These are phyloP conservation scores for Cuculus canorus DNA, from an alignment of 2,797 vertebrate species.

Conservation along the genomic window DNA sequence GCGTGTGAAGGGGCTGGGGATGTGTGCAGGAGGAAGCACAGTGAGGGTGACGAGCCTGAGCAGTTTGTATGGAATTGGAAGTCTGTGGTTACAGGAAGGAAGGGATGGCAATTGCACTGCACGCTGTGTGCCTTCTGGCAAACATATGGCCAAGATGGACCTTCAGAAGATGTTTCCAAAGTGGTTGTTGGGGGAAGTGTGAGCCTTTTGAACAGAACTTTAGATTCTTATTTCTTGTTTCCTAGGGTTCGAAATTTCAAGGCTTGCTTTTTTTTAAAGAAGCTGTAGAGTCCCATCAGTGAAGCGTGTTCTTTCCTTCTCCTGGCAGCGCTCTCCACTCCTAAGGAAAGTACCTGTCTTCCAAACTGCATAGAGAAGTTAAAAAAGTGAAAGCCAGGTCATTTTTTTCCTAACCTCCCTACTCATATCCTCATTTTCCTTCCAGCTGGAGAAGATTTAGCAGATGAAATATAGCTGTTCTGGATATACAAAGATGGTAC, in stretches of 20 bases:
- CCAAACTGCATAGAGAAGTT: neutral
- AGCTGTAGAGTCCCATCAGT: neutral
- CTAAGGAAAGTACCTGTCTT: neutral
- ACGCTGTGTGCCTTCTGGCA: neutral
- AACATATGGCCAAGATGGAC: neutral
- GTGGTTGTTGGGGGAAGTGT: too few relatives aligned
- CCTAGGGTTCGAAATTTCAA: too few relatives aligned
- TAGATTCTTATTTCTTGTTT: too few relatives aligned
- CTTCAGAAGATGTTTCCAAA: neutral
- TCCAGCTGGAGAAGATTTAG: neutral
- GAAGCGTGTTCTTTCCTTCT: neutral
- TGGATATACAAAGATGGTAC: neutral
- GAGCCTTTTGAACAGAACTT: too few relatives aligned
- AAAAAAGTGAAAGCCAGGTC: neutral
- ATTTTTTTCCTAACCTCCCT: neutral
- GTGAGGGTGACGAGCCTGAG: rapidly evolving
- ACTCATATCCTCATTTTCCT: neutral
- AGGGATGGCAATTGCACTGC: neutral
- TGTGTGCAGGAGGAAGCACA: neutral
- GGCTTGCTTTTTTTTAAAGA: too few relatives aligned
- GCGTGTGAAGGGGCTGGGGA: neutral
- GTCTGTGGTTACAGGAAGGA: constrained; percentile 14
- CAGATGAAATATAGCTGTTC: neutral
- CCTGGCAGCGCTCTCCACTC: neutral
- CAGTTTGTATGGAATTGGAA: neutral